Conservation (phyloP, 2,797 vertebrate genomes). For the Hydrocynus forskahlii region DNA sequence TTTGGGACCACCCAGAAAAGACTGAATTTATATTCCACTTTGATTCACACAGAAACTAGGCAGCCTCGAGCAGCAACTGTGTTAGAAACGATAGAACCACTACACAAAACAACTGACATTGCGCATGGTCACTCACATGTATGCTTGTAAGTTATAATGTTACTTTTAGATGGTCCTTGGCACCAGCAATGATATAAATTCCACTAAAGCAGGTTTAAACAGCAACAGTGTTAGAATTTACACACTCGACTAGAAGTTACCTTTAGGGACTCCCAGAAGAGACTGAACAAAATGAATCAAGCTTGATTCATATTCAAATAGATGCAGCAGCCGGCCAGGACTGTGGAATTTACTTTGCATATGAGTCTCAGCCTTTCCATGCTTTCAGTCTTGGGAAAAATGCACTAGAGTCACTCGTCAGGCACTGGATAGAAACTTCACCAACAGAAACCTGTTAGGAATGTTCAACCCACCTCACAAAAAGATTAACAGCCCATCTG, state of each 20-base stretch:
- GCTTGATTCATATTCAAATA: neutral
- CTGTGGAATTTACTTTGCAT: neutral
- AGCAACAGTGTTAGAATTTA: neutral
- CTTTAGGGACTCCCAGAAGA: neutral
- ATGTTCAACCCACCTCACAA: neutral
- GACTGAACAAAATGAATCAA: neutral
- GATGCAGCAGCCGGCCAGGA: neutral
- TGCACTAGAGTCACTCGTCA: neutral
- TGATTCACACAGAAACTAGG: too few species aligned
- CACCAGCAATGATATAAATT: too few species aligned
- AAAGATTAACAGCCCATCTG: neutral
- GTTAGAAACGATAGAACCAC: too few species aligned
- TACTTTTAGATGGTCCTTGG: too few species aligned
- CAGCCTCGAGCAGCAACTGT: too few species aligned
- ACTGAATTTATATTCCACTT: too few species aligned
- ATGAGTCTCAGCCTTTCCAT: neutral
- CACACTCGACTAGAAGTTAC: neutral
- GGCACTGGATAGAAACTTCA: neutral
- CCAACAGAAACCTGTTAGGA: neutral
- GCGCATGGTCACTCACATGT: too few species aligned
- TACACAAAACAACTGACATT: too few species aligned
- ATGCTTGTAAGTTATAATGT: too few species aligned
- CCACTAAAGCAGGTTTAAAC: neutral
- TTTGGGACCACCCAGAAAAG: too few species aligned
- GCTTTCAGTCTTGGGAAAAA: neutral